Evolutionary conservation across 2,888 invertebrate species (phyloP).

Genomic region (Athetis lepigone): DNA sequence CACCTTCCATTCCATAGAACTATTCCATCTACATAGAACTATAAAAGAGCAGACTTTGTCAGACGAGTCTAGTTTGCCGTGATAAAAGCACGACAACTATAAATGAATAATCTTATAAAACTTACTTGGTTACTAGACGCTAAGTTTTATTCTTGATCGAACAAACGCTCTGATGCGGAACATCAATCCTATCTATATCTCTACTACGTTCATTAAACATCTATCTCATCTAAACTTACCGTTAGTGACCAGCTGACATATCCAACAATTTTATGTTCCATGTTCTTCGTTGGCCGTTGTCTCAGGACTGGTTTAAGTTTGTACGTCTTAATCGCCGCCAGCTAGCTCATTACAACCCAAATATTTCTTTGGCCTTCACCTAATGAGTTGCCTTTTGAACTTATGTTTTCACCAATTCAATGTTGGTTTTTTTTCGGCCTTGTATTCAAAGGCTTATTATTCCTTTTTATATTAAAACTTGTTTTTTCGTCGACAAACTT

Average conservation of each 20-base stretch:
- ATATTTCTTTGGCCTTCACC: slow-evolving; percentile 81
- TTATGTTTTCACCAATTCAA: slow-evolving; percentile 70
- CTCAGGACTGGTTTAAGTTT: slow-evolving; percentile 81
- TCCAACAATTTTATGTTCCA: slow-evolving; percentile 63
- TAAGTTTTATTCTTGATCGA: too few relatives aligned
- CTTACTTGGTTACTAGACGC: too few relatives aligned
- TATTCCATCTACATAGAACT: too few relatives aligned
- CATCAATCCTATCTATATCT: slow-evolving; percentile 13
- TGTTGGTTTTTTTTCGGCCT: slow-evolving; percentile 64
- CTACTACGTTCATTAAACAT: background rate
- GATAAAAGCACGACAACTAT: too few relatives aligned
- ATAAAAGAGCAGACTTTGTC: too few relatives aligned
- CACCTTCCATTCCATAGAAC: too few relatives aligned
- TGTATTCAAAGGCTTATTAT: slow-evolving; percentile 70
- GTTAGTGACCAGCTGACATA: slow-evolving; percentile 28
- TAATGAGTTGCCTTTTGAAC: slow-evolving; percentile 83
- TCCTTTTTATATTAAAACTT: slow-evolving; percentile 56
- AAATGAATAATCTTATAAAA: too few relatives aligned
- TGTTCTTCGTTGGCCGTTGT: slow-evolving; percentile 68
- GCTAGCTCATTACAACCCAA: slow-evolving; percentile 84
- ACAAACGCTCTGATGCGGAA: background rate
- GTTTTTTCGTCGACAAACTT: slow-evolving; percentile 32
- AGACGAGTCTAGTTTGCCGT: too few relatives aligned
- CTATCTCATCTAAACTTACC: background rate
- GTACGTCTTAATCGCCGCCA: slow-evolving; percentile 84